Conservation (phyloP, 2,888 invertebrate species). For the Trissolcus japonicus region DNA sequence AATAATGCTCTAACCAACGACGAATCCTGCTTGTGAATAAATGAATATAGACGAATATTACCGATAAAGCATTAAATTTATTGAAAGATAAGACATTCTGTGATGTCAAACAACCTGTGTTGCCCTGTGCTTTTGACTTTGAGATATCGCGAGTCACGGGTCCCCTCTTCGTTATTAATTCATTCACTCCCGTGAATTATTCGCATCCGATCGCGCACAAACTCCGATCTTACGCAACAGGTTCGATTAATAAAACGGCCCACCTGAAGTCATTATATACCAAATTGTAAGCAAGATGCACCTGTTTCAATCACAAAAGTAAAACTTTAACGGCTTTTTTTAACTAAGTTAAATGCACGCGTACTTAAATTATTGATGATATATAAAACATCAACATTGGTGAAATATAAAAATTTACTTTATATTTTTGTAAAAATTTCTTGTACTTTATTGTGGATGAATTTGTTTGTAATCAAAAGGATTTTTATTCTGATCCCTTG, state of each 20-base stretch:
- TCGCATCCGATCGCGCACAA: neutral
- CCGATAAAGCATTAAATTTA: conserved; percentile 40
- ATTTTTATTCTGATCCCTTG: too few relatives aligned
- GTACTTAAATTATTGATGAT: too few relatives aligned
- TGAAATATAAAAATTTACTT: too few relatives aligned
- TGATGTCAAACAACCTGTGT: conserved; percentile 29
- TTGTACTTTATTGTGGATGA: too few relatives aligned
- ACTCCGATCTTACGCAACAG: conserved; percentile 11
- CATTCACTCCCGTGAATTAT: conserved; percentile 11
- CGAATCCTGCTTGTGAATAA: conserved; percentile 38
- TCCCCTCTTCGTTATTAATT: conserved; percentile 29
- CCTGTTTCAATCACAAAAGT: too few relatives aligned
- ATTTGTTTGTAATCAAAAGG: too few relatives aligned
- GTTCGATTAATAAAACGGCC: conserved; percentile 6
- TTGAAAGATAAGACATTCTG: conserved; percentile 34
- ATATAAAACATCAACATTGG: too few relatives aligned
- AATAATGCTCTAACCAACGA: conserved; percentile 47
- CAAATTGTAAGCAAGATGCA: too few relatives aligned
- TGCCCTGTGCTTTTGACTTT: conserved; percentile 18
- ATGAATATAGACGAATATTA: conserved; percentile 51
- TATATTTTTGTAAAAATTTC: too few relatives aligned
- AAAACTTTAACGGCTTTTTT: too few relatives aligned
- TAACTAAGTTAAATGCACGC: too few relatives aligned
- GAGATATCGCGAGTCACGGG: conserved; percentile 11
- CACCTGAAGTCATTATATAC: neutral